Conservation (phyloP, 2,797 vertebrate genomes). For the Muscicapa comitata region DNA sequence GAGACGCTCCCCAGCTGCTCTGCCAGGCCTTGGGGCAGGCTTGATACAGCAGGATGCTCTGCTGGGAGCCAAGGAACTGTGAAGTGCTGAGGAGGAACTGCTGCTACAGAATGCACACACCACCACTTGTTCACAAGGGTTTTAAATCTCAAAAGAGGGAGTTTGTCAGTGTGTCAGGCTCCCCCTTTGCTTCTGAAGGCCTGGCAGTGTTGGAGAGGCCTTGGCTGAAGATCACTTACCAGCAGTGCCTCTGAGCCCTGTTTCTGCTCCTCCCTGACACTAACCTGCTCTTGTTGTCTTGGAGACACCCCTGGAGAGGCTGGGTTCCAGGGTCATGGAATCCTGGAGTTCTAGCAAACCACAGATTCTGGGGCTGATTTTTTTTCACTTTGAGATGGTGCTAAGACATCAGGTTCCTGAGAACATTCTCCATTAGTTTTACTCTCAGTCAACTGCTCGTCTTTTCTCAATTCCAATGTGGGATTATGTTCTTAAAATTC, state of each 20-base stretch:
- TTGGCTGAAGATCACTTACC: not conserved
- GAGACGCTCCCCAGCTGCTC: not conserved
- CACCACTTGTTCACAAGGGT: rapidly evolving
- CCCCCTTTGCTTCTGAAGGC: not conserved
- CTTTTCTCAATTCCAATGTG: not conserved
- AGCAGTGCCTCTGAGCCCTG: not conserved
- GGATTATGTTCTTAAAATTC: not conserved
- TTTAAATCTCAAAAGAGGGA: not conserved
- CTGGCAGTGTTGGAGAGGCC: rapidly evolving
- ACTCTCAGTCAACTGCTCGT: not conserved
- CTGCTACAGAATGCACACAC: rapidly evolving
- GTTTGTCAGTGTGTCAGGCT: not conserved
- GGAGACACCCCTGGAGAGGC: rapidly evolving
- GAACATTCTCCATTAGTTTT: not conserved
- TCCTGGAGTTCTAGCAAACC: not conserved
- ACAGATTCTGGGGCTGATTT: rapidly evolving
- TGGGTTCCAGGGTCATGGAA: not conserved
- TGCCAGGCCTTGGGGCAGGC: too few relatives aligned
- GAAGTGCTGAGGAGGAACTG: not conserved
- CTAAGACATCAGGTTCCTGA: rapidly evolving
- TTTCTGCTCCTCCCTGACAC: not conserved
- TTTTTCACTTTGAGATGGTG: not conserved
- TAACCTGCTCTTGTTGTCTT: not conserved
- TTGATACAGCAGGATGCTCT: not conserved
- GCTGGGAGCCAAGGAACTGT: rapidly evolving